phyloP scores from a whole-genome alignment of 1,140 invertebrate genomes.

The Drosophila lowei region DNA sequence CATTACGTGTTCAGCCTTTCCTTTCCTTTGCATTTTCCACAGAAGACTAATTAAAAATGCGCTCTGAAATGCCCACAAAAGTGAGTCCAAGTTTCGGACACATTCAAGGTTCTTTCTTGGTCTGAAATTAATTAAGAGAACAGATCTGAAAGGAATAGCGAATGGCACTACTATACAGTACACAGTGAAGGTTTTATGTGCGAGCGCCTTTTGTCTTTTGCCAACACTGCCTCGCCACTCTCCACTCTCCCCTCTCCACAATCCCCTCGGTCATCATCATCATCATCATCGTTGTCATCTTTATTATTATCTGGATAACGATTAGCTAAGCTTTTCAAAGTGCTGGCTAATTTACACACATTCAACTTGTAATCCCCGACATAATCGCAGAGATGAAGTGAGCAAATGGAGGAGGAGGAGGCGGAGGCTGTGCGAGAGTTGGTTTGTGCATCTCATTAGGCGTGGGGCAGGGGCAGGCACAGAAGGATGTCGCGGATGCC shows the following conservation, averaged over 20 bases:
- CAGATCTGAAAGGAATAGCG: constrained; percentile 11
- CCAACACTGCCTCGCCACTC: background rate
- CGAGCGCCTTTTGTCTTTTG: constrained; percentile 23
- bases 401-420: constrained; percentile 21
- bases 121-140: constrained; percentile 51
- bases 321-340: constrained; percentile 50
- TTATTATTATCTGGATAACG: constrained; percentile 8
- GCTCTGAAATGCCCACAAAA: constrained; percentile 25
- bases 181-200: constrained; percentile 18
- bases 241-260: no score
- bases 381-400: constrained; percentile 40
- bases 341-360: constrained; percentile 50
- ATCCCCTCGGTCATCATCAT: constrained; percentile 13
- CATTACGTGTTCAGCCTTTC: constrained; percentile 21
- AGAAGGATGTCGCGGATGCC: constrained; percentile 36
- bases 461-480: constrained; percentile 40
- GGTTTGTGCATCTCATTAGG: constrained; percentile 45
- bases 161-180: no score
- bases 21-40: constrained; percentile 18
- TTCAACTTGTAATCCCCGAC: constrained; percentile 48
- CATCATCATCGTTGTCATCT: background rate
- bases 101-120: constrained; percentile 60
- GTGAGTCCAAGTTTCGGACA: constrained; percentile 30
- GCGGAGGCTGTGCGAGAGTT: constrained; percentile 17
- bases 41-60: constrained; percentile 66